These are phyloP conservation scores for Crotalus horridus DNA, from an alignment of 2,113 vertebrate species.

Conservation along the genomic window DNA sequence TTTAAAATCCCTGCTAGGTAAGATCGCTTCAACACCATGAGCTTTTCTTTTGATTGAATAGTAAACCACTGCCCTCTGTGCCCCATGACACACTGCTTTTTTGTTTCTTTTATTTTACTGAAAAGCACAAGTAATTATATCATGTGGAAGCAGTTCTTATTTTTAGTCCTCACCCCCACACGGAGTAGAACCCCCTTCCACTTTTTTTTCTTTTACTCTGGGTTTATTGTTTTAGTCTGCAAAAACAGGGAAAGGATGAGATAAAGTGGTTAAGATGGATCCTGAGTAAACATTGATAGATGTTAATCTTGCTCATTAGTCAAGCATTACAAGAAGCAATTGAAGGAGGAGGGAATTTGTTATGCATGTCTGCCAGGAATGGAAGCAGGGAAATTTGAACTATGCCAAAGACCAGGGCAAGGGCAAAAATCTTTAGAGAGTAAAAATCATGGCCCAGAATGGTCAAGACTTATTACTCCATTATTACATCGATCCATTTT, in stretches of 20 bases:
- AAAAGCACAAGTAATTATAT: neutral
- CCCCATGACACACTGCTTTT: neutral
- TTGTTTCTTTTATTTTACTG: neutral
- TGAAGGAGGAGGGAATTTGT: neutral
- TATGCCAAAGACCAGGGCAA: neutral
- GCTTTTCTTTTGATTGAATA: neutral
- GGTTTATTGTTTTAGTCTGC: neutral
- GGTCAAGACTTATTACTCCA: neutral
- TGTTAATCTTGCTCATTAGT: neutral
- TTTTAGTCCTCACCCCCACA: neutral
- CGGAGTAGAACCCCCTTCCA: neutral
- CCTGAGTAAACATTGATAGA: neutral
- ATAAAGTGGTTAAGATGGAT: neutral
- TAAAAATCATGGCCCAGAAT: neutral
- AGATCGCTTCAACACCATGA: neutral
- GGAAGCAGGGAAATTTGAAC: neutral
- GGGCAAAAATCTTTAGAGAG: neutral
- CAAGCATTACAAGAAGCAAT: neutral
- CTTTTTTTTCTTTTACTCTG: neutral
- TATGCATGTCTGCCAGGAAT: neutral
- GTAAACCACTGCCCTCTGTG: neutral
- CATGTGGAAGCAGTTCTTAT: neutral
- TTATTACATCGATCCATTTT: neutral
- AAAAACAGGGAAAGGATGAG: neutral
- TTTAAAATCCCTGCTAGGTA: neutral